Evolutionary conservation across 1,140 invertebrate species (phyloP).

Genomic region (Vanessa tameamea): DNA sequence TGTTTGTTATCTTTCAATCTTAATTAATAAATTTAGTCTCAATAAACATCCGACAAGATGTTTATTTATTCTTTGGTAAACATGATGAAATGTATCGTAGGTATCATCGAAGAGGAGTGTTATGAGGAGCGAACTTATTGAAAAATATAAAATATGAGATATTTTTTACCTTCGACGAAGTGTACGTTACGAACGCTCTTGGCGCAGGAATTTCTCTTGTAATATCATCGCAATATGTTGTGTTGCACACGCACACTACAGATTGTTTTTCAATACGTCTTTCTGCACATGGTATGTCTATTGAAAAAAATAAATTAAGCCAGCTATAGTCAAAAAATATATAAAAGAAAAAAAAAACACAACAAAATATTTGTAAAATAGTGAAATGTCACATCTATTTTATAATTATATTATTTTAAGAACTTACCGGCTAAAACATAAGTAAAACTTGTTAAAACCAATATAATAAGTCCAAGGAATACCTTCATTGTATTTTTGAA

Average conservation of each 20-base stretch:
- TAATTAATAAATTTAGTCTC: no score
- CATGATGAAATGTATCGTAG: no score
- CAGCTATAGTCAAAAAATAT: background rate
- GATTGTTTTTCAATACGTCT: constrained; percentile 43
- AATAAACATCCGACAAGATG: no score
- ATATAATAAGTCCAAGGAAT: background rate
- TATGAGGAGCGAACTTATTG: background rate
- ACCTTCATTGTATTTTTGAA: constrained; percentile 4
- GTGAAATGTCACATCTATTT: background rate
- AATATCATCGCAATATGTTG: constrained; percentile 61
- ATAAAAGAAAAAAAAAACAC: background rate
- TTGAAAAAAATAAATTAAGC: background rate
- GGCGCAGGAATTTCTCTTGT: constrained; percentile 31
- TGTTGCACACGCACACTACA: constrained; percentile 60
- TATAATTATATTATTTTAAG: background rate
- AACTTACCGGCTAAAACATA: constrained; percentile 7
- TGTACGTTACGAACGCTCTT: constrained; percentile 42
- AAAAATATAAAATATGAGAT: background rate
- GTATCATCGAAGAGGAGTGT: no score
- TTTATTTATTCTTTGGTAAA: no score
- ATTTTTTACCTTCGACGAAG: constrained; percentile 44
- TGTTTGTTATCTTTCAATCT: no score
- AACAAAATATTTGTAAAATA: no score
- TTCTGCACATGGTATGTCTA: constrained; percentile 55
- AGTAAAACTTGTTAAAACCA: background rate